These are phyloP conservation scores for Tetropium fuscum DNA, from an alignment of 2,888 invertebrate species.

Conservation along the genomic window DNA sequence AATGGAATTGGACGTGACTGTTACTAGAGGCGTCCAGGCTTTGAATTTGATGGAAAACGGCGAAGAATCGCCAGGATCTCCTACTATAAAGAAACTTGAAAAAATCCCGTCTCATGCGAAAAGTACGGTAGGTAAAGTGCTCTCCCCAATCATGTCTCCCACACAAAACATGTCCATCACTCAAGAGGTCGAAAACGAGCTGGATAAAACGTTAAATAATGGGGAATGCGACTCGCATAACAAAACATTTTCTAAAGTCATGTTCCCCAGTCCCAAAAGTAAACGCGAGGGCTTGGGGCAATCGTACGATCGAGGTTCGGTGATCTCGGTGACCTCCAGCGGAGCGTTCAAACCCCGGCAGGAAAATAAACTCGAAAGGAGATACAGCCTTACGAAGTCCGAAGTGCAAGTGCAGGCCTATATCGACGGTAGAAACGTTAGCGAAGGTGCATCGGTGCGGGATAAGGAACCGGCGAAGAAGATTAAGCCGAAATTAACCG, in stretches of 20 bases:
- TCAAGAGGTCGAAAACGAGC: slow-evolving; percentile 38
- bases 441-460: slow-evolving; percentile 25
- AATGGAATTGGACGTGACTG: slow-evolving; percentile 32
- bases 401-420: slow-evolving; percentile 71
- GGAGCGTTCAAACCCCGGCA: slow-evolving; percentile 69
- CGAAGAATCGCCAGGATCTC: slow-evolving; percentile 35
- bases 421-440: slow-evolving; percentile 58
- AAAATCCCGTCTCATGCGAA: slow-evolving; percentile 55
- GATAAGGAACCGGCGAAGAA: slow-evolving; percentile 35
- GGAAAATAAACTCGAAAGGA: slow-evolving; percentile 59
- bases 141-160: slow-evolving; percentile 63
- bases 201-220: slow-evolving; percentile 44
- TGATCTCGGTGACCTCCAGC: slow-evolving; percentile 80
- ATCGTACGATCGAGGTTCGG: slow-evolving; percentile 71
- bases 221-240: slow-evolving; percentile 69
- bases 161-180: slow-evolving; percentile 62
- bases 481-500: slow-evolving; percentile 54
- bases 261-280: slow-evolving; percentile 60
- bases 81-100: slow-evolving; percentile 34
- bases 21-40: slow-evolving; percentile 32
- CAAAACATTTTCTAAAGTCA: slow-evolving; percentile 69
- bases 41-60: slow-evolving; percentile 29
- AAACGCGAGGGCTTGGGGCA: slow-evolving; percentile 66
- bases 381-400: slow-evolving; percentile 76
- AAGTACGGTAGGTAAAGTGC: slow-evolving; percentile 26